Percentiles rank a stretch among this genome's conserved stretches.
Evolutionary conservation across 2,888 invertebrate species (phyloP).

Genomic region (Ferrisia virgata): DNA sequence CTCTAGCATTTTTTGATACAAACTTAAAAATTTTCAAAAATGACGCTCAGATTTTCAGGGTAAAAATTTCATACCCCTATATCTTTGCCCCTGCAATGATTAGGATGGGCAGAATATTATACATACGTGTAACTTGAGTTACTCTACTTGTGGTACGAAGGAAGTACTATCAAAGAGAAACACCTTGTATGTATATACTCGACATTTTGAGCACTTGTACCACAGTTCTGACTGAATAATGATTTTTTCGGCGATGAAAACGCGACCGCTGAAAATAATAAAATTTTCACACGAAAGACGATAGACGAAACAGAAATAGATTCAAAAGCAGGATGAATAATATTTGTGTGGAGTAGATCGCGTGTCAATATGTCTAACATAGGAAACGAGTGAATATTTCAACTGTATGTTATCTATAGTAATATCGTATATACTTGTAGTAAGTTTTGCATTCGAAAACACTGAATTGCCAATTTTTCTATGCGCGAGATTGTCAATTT

Average conservation of each 20-base stretch:
- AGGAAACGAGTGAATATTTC: not conserved
- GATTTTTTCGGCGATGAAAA: not conserved
- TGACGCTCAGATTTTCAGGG: too few relatives aligned
- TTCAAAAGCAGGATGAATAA: not conserved
- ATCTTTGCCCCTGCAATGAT: too few relatives aligned
- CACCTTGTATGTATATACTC: not conserved
- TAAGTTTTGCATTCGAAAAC: not conserved
- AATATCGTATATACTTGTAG: not conserved
- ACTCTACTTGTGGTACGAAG: too few relatives aligned
- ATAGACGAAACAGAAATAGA: conserved; percentile 20
- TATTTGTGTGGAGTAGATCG: not conserved
- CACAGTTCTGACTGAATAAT: not conserved
- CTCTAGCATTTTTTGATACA: too few relatives aligned
- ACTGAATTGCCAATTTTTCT: not conserved
- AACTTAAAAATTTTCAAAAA: too few relatives aligned
- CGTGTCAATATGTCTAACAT: not conserved
- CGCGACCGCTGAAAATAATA: not conserved
- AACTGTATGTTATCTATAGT: not conserved
- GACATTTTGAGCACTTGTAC: not conserved
- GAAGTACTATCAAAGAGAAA: not conserved
- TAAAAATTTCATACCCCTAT: too few relatives aligned
- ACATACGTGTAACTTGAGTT: too few relatives aligned
- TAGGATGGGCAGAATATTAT: too few relatives aligned
- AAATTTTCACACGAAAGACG: not conserved
- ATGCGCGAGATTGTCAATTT: not conserved